Evolutionary conservation across 2,888 invertebrate species (phyloP).

Genomic region (Eurytoma adleriae): DNA sequence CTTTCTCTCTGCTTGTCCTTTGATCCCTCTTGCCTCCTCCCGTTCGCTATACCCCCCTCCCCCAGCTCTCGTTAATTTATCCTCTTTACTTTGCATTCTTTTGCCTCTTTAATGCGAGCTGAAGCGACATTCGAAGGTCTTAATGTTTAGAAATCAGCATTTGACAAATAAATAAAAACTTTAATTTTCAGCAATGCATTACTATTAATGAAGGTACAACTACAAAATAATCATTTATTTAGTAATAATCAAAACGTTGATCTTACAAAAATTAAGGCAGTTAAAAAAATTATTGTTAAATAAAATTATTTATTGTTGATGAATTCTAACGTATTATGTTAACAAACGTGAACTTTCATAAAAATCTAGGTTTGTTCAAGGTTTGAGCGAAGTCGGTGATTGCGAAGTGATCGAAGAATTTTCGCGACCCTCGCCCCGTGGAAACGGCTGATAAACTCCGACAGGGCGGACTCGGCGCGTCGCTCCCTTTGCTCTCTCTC

Average conservation of each 20-base stretch:
- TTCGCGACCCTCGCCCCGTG: slow-evolving; percentile 4
- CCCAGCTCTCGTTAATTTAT: slow-evolving; percentile 42
- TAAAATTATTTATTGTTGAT: too few species aligned
- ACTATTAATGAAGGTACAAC: too few species aligned
- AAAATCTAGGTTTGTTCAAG: too few species aligned
- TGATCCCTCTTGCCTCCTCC: slow-evolving; percentile 25
- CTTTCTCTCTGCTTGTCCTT: slow-evolving; percentile 47
- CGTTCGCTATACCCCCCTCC: not conserved
- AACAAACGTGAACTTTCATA: too few species aligned
- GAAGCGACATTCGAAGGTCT: not conserved
- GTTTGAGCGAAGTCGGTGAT: not conserved
- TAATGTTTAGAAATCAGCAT: not conserved
- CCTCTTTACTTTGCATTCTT: slow-evolving; percentile 47
- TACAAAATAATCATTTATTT: too few species aligned
- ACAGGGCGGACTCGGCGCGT: not conserved
- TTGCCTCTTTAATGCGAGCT: slow-evolving; percentile 30
- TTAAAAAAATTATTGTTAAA: too few species aligned
- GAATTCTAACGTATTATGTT: too few species aligned
- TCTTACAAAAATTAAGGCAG: too few species aligned
- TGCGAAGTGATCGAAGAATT: slow-evolving; percentile 19
- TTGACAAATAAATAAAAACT: too few species aligned
- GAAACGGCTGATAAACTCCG: slow-evolving; percentile 45
- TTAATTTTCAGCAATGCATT: not conserved
- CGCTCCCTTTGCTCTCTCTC: not conserved
- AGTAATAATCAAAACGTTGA: too few species aligned